phyloP scores from a whole-genome alignment of 2,888 invertebrate species.

The Aphrophora alni region DNA sequence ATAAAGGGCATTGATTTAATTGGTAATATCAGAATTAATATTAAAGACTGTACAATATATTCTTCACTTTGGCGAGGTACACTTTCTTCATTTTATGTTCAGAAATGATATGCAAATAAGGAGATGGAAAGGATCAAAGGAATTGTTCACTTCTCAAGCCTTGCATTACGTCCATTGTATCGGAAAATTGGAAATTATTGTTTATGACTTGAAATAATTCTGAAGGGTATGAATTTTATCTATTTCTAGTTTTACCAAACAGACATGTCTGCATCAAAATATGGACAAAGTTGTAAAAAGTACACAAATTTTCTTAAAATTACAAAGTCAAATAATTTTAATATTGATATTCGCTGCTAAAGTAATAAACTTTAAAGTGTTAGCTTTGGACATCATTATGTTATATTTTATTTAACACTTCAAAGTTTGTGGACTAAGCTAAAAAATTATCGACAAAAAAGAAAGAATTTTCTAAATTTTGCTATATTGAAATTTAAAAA shows the following conservation, averaged over 20 bases:
- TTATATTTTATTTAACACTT: too few relatives aligned
- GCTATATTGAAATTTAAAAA: too few relatives aligned
- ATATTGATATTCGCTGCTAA: too few relatives aligned
- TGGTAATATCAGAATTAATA: neutral
- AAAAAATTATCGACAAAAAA: too few relatives aligned
- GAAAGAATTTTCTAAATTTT: too few relatives aligned
- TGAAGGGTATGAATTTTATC: slow-evolving; percentile 93
- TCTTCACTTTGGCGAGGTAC: neutral
- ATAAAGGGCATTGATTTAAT: neutral
- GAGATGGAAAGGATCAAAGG: neutral
- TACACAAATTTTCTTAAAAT: slow-evolving; percentile 6
- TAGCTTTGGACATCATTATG: too few relatives aligned
- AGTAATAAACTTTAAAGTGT: too few relatives aligned
- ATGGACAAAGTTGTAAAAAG: neutral
- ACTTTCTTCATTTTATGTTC: neutral
- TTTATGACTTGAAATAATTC: slow-evolving; percentile 98
- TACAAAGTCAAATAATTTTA: too few relatives aligned
- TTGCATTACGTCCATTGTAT: slow-evolving; percentile 44
- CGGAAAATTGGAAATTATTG: slow-evolving; percentile 79
- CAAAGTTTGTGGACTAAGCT: too few relatives aligned
- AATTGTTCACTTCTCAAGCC: slow-evolving; percentile 44
- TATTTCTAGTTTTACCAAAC: slow-evolving; percentile 98
- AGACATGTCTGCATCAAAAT: slow-evolving; percentile 77
- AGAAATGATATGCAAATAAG: neutral
- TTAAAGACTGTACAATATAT: neutral